Evolutionary conservation across 2,888 invertebrate species (phyloP), one percentile per base, ranked within the genome.

Genomic region (Drosophila borborema): DNA sequence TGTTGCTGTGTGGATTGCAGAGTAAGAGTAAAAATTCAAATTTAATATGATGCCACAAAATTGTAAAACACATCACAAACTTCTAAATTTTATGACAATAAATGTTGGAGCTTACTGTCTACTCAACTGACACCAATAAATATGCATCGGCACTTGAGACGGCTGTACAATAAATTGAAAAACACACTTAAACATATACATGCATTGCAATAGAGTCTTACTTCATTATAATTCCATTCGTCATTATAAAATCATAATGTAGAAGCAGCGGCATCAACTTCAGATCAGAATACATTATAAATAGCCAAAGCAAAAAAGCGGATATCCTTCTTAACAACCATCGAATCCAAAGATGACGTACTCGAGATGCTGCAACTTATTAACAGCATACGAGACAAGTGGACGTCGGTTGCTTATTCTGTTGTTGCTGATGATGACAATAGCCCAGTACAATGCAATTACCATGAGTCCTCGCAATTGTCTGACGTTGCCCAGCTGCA

Each of bases 311-410:
- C 51, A 48, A 74, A 65, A 64, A 75, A 77, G 76, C 90, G 86
- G 86, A 86, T 89, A 86, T 86, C 86, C 86, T 86, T 83, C 90
- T 86, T 89, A 83, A 80, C 58, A 62, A 61, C 49, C 64, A 71
- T 18, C 49, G 62, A 40, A 63, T 55, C 41, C 54, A 69, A 59
- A 61, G 64, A 64, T 62, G 59, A 67, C 49, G 45, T 45, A 74
- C 79, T 79, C 64, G 59, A 74, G 46, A 62, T 63, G 49, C 49
- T 61, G 58, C 53, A 74, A 62, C 62, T 49, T 62, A 71, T 77
- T 79, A 71, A 64, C 74, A 54, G 53, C 54, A 59, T 40, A 63
- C 55, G 49, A 74, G 79, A 78, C 86, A 82, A 82, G 80, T 86
- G 77, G 82, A 68, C 49, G 51, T 59, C 53, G 64, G 49, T 58